phyloP scores from a whole-genome alignment of 2,888 invertebrate species.

The Gymnosoma rotundatum region DNA sequence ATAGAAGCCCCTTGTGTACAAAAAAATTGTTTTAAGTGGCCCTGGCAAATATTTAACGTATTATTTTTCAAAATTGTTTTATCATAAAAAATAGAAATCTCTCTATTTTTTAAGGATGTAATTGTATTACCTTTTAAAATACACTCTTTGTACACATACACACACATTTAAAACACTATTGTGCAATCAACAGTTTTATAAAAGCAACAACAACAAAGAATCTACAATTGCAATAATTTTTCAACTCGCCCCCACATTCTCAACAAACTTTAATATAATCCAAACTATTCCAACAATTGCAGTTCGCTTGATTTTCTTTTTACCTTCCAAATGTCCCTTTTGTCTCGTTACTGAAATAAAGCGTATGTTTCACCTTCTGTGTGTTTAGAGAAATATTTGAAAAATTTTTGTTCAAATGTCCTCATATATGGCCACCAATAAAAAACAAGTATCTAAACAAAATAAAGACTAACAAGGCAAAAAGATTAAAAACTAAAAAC shows the following conservation, averaged over 20 bases:
- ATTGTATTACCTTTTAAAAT: no score
- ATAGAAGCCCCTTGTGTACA: no score
- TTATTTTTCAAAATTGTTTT: no score
- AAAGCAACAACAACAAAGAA: background rate
- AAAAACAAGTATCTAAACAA: constrained; percentile 9
- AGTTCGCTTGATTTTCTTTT: constrained; percentile 3
- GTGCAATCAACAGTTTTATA: constrained; percentile 21
- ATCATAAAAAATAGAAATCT: no score
- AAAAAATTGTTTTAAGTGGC: no score
- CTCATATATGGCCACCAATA: constrained; percentile 14
- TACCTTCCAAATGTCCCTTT: constrained; percentile 7
- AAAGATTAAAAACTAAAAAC: constrained; percentile 1
- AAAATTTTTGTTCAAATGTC: constrained; percentile 27
- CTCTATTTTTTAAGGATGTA: background rate
- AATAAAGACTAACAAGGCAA: constrained; percentile 12
- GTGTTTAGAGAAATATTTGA: constrained; percentile 34
- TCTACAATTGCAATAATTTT: constrained; percentile 17
- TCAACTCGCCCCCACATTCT: constrained; percentile 1
- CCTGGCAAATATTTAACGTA: no score
- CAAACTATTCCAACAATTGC: constrained; percentile 42
- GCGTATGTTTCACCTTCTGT: constrained; percentile 8
- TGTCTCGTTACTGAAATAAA: constrained; percentile 10
- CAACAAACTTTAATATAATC: constrained; percentile 1
- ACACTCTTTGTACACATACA: background rate
- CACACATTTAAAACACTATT: background rate